These are phyloP conservation scores for Potorous gilbertii DNA, from an alignment of 2,797 vertebrate species.

Conservation along the genomic window DNA sequence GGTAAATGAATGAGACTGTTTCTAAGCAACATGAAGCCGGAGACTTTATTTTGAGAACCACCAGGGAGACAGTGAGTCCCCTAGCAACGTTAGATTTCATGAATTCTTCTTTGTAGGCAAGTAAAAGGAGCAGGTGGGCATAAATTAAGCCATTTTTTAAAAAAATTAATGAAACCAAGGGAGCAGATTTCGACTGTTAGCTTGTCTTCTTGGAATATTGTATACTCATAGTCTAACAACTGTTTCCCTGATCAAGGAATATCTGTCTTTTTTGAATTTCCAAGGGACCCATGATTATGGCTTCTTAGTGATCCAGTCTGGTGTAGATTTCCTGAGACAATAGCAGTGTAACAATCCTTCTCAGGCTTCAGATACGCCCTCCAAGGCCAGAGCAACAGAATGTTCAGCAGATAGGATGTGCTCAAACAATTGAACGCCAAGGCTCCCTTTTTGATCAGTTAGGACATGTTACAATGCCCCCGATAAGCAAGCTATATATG, in stretches of 20 bases:
- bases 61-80: not conserved
- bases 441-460: slow-evolving; percentile 50
- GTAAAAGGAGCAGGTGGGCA: not conserved
- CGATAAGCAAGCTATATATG: slow-evolving; percentile 38
- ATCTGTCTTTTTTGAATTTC: not conserved
- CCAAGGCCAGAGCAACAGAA: slow-evolving; percentile 53
- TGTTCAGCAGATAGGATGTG: slow-evolving; percentile 11
- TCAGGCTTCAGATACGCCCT: slow-evolving; percentile 49
- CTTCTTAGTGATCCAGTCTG: slow-evolving; percentile 21
- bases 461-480: not conserved
- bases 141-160: not conserved
- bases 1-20: not conserved
- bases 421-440: slow-evolving; percentile 11
- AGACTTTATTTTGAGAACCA: not conserved
- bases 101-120: slow-evolving; percentile 31
- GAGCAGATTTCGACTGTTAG: not conserved
- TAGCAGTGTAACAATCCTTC: slow-evolving; percentile 7
- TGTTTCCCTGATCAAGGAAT: not conserved
- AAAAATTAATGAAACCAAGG: not conserved
- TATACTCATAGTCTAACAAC: not conserved
- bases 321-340: slow-evolving; percentile 16
- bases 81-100: slow-evolving; percentile 35
- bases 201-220: slow-evolving; percentile 1
- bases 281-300: not conserved
- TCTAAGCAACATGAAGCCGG: not conserved